Base-by-base conservation (phyloP, 1,140 invertebrate species). In the Cryptotermes secundus region DNA sequence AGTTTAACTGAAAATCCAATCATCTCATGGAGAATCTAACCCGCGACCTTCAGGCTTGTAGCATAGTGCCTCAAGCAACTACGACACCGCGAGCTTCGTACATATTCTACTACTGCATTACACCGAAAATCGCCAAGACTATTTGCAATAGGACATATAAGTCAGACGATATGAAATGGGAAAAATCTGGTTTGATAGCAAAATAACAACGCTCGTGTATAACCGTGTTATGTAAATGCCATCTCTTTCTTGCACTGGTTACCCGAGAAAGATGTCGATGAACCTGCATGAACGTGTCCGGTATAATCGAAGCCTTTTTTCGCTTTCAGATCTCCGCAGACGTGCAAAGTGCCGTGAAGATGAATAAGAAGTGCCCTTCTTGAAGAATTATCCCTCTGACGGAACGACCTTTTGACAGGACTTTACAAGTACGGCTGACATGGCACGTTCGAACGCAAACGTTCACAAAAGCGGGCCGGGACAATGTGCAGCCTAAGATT, bases 351-450 rank as follows among this genome's bases (percentile, higher is more conserved):
- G 14, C 26, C n/a, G 12, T 72, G 59, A 72, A 72, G 59, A 26
- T 72, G 2, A n/a, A 31, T 72, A 72, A 72, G n/a, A 72, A 72
- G 26, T 72, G 59, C 59, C 19, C 59, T 14, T 72, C 26, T 31
- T 72, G 26, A 72, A 31, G 53, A 72, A 72, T 72, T 72, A 72
- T 72, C 26, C 59, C 31, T 31, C 59, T 31, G n/a, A 72, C 59
- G 59, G 31, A 72, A 72, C 59, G 59, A 72, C 59, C 59, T 72
- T 31, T 72, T 72, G 59, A 31, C 59, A 72, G n/a, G 59, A 72
- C 7, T n/a, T n/a, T 31, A 49, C 14, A 72, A 72, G 59, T 31
- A 31, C n/a, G 10, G 31, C 26, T 72, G 59, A 72, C 59, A 72
- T 31, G 59, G n/a, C 59, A 72, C 59, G 59, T 72, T 14, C 59